Evolutionary conservation across 2,888 invertebrate genomes (phyloP).

Genomic region (Gastracanthus pulcherrimus): DNA sequence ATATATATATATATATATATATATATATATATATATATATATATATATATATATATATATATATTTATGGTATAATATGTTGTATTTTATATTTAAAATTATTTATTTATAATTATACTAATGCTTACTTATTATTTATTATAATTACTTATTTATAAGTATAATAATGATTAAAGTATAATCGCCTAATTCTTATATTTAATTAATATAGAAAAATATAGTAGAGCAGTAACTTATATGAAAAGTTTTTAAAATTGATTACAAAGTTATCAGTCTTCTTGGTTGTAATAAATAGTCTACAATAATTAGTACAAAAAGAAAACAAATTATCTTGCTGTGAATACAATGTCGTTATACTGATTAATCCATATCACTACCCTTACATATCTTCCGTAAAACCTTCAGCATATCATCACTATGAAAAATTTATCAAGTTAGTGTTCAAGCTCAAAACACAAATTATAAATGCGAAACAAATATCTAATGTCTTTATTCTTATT

Average conservation of each 20-base stretch:
- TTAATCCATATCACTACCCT: constrained; percentile 11
- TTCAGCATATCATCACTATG: not conserved
- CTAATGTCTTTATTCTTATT: not conserved
- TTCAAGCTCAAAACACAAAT: not conserved
- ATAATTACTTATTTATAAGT: too few relatives aligned
- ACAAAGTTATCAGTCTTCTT: not conserved
- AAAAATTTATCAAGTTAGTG: not conserved
- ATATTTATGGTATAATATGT: too few relatives aligned
- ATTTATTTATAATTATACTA: too few relatives aligned
- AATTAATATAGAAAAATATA: not conserved
- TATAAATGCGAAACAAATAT: not conserved
- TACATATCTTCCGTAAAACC: not conserved
- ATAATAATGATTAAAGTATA: too few relatives aligned
- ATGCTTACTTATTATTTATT: too few relatives aligned
- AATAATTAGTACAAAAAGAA: constrained; percentile 15
- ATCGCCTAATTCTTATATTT: too few relatives aligned
- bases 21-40: not conserved
- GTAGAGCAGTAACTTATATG: not conserved
- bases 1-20: not conserved
- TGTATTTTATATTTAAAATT: too few relatives aligned
- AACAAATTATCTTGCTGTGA: constrained; percentile 8
- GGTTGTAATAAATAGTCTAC: not conserved
- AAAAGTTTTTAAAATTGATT: not conserved
- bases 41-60: not conserved
- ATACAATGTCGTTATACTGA: constrained; percentile 15